Evolutionary conservation across 2,113 vertebrate genomes (phyloP).

Genomic region (Stegostoma tigrinum): DNA sequence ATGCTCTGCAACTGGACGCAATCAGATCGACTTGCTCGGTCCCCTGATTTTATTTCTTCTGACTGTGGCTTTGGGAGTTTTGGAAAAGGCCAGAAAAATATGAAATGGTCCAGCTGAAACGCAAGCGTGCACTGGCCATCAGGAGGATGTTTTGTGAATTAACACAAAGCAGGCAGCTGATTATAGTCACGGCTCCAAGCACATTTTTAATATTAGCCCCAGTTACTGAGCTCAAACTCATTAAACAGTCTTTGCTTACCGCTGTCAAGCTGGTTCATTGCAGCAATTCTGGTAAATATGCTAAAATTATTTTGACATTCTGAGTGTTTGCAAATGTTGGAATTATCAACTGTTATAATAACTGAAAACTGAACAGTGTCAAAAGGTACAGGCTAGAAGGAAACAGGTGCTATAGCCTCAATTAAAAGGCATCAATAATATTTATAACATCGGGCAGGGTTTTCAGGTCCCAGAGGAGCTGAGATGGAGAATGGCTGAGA

Average conservation of each 20-base stretch:
- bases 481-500: too few relatives aligned
- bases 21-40: background rate
- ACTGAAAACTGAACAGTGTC: background rate
- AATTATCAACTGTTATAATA: background rate
- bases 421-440: background rate
- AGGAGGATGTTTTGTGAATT: background rate
- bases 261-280: background rate
- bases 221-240: background rate
- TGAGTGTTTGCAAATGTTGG: background rate
- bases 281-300: conserved; percentile 12
- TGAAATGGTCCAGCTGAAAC: background rate
- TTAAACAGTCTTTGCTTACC: background rate
- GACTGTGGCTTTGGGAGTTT: background rate
- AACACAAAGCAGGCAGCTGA: background rate
- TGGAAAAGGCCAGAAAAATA: background rate
- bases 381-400: background rate
- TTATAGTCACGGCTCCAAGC: background rate
- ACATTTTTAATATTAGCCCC: background rate
- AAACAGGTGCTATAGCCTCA: background rate
- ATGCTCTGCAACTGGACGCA: background rate
- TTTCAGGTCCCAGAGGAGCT: too few relatives aligned
- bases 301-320: background rate
- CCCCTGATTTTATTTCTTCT: background rate
- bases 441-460: too few relatives aligned
- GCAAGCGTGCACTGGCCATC: background rate